Conservation (phyloP, 2,888 invertebrate species). For the Saturnia pavonia region DNA sequence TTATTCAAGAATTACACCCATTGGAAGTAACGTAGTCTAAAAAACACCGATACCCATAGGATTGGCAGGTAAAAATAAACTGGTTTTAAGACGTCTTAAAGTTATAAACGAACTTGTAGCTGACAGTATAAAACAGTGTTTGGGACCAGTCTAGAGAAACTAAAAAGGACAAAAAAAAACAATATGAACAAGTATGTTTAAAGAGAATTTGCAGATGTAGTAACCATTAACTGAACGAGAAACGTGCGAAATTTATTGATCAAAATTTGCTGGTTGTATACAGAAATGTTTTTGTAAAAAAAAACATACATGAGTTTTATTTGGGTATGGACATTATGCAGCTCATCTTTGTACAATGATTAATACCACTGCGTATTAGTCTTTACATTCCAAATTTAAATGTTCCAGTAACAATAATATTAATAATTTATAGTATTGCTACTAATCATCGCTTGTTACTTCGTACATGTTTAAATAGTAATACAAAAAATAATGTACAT, state of each 20-base stretch:
- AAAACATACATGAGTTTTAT: not conserved
- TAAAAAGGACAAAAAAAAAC: not conserved
- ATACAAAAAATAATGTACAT: too few species aligned
- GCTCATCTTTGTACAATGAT: not conserved
- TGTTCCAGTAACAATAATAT: not conserved
- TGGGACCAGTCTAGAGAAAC: not conserved
- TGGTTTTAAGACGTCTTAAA: not conserved
- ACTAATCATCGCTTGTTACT: too few species aligned
- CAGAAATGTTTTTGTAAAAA: not conserved
- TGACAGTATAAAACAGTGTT: not conserved
- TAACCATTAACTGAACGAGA: not conserved
- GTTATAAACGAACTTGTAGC: not conserved
- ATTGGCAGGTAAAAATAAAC: slow-evolving; percentile 2
- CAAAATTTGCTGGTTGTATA: not conserved
- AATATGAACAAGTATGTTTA: not conserved
- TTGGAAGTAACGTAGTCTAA: not conserved
- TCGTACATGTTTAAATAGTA: too few species aligned
- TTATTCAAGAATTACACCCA: not conserved
- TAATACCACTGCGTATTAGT: not conserved
- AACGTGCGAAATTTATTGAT: not conserved
- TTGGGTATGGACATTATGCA: not conserved
- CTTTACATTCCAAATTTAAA: not conserved
- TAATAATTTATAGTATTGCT: not conserved
- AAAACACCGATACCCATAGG: not conserved
- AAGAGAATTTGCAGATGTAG: not conserved